Evolutionary conservation across 2,888 invertebrate species (phyloP), one percentile per base, ranked within the genome.

Genomic region (Cantharis rufa): DNA sequence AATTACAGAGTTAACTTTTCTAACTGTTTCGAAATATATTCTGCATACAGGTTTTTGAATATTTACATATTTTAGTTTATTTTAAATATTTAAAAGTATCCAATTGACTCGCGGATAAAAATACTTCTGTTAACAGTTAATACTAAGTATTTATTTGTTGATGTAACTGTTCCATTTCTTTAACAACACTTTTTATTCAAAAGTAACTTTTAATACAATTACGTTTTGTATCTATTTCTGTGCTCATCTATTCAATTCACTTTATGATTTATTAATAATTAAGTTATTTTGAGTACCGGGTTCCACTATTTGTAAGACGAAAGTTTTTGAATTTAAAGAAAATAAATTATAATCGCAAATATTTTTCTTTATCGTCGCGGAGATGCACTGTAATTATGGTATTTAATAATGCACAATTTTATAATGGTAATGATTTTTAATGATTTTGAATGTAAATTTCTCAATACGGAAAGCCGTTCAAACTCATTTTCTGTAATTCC

Each of bases 1-100:
- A 66, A 66, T 21, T 66, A 21, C 64, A 18, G 16, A 66, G 64
- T 24, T 66, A 66, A 66, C 64, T 66, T 66, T 21, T 66, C 63
- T 63, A 66, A 66, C 64, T 66, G 64, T 66, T 66, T 66, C 24
- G 18, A 66, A 66, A 66, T 66, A 21, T 66, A 66, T 66, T 66
- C 24, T 66, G 24, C 64, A 66, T 66, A 66, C 64, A 24, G 64
- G 64, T 66, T 66, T 66, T 66, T 4, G 21, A 66, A 16, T 66
- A 21, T 66, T 66, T 66, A 66, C 18, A 66, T 66, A 66, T 66
- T 66, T 66, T 48, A 48, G 48, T 48, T 48, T 48, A 48, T 48
- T 48, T n/a, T 48, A 48, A 48, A 48, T 48, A 48, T 48, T 48
- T 48, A 48, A 48, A 48, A 48, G 48, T 48, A 48, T 48, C 48